Evolutionary conservation across 2,113 vertebrate genomes (phyloP).

Genomic region (Myotis brandtii): DNA sequence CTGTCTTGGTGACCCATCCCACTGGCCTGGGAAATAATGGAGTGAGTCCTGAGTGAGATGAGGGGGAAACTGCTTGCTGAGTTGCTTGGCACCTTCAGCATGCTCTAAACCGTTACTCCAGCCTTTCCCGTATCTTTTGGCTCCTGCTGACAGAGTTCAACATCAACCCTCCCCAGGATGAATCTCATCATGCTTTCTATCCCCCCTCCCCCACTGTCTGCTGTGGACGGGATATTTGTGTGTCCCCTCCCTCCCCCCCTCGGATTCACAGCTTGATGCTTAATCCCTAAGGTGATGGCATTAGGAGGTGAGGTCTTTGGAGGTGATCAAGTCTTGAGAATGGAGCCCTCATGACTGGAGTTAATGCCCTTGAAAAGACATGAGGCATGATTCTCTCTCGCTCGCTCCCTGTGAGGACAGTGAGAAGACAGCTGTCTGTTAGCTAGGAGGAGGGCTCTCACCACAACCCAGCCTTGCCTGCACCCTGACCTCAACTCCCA

Average conservation of each 20-base stretch:
- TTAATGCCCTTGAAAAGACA: background rate
- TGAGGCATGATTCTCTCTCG: background rate
- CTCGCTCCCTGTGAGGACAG: background rate
- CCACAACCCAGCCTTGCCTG: background rate
- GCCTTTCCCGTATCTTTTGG: background rate
- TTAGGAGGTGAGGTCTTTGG: background rate
- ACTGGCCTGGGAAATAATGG: background rate
- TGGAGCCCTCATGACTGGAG: background rate
- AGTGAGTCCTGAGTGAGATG: background rate
- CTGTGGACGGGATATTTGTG: background rate
- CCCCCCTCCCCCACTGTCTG: background rate
- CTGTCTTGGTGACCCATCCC: background rate
- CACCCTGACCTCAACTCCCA: background rate
- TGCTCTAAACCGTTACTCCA: background rate
- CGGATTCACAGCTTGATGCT: background rate
- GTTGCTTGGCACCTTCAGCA: background rate
- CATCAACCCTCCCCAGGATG: background rate
- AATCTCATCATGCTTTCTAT: background rate
- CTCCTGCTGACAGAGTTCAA: background rate
- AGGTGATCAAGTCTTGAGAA: background rate
- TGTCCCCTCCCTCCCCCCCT: background rate
- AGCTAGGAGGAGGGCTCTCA: background rate
- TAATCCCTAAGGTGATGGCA: background rate
- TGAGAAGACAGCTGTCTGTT: background rate
- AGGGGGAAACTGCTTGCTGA: background rate